Conservation (phyloP, 2,113 vertebrate genomes). For the Prunella himalayana region DNA sequence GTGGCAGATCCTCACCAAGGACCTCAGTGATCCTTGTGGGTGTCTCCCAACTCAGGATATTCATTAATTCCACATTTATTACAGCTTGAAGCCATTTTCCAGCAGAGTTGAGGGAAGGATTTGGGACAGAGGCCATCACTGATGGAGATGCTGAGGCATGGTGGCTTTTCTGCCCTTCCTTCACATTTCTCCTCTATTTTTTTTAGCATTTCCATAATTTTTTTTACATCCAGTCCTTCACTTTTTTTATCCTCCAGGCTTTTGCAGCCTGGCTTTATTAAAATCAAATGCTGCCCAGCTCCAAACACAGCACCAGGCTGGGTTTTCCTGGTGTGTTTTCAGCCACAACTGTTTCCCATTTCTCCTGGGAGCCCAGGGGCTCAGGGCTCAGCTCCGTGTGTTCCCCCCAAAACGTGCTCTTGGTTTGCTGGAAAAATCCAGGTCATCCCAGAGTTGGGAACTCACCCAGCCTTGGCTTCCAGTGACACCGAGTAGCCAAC, state of each 20-base stretch:
- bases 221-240: not conserved
- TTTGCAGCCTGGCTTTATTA: slow-evolving; percentile 1
- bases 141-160: accelerated
- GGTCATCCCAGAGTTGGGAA: not conserved
- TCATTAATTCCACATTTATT: not conserved
- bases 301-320: not conserved
- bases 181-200: not conserved
- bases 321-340: not conserved
- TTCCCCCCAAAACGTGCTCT: not conserved
- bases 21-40: not conserved
- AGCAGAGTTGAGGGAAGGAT: not conserved
- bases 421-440: slow-evolving; percentile 43
- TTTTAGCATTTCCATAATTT: not conserved
- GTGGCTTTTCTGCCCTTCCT: not conserved
- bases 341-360: slow-evolving; percentile 21
- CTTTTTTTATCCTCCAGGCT: not conserved
- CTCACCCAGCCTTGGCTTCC: slow-evolving; percentile 18
- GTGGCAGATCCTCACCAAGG: not conserved
- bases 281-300: slow-evolving; percentile 16
- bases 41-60: not conserved
- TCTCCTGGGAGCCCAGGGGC: not conserved
- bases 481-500: slow-evolving; percentile 1
- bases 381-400: not conserved
- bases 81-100: not conserved
- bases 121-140: not conserved